phyloP scores from a whole-genome alignment of 2,113 vertebrate species.

The Canis aureus region DNA sequence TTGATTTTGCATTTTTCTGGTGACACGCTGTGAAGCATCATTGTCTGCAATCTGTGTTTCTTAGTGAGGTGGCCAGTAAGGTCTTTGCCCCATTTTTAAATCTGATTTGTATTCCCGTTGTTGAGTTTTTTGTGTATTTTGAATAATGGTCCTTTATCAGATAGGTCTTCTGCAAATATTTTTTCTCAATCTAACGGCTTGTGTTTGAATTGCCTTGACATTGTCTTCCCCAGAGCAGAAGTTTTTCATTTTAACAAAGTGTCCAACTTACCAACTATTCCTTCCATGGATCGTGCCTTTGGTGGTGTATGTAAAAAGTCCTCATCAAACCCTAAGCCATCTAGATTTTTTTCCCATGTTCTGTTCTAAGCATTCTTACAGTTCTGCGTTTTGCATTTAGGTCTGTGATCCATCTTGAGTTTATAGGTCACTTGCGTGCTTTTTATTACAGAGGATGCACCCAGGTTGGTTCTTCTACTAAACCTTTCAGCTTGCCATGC shows the following conservation, averaged over 20 bases:
- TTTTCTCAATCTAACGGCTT: background rate
- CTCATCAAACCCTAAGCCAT: background rate
- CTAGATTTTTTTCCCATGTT: background rate
- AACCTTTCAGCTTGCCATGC: background rate
- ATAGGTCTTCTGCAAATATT: background rate
- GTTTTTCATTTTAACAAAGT: background rate
- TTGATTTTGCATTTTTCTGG: background rate
- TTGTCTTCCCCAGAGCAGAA: background rate
- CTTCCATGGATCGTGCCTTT: background rate
- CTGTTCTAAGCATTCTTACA: background rate
- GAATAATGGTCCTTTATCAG: background rate
- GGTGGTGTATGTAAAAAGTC: background rate
- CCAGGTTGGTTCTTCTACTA: background rate
- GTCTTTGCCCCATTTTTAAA: background rate
- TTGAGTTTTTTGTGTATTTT: background rate
- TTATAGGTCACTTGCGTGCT: background rate
- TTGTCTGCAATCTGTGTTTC: background rate
- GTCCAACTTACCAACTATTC: background rate
- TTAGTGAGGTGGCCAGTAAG: background rate
- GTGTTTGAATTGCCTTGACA: background rate
- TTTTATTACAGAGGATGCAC: background rate
- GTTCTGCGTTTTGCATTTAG: background rate
- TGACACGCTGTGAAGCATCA: background rate
- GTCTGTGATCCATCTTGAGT: background rate
- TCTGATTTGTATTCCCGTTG: background rate